Percentiles rank a stretch among this genome's conserved stretches.
Conservation (phyloP, 2,888 invertebrate genomes). For the Ennomos fuscantarius region DNA sequence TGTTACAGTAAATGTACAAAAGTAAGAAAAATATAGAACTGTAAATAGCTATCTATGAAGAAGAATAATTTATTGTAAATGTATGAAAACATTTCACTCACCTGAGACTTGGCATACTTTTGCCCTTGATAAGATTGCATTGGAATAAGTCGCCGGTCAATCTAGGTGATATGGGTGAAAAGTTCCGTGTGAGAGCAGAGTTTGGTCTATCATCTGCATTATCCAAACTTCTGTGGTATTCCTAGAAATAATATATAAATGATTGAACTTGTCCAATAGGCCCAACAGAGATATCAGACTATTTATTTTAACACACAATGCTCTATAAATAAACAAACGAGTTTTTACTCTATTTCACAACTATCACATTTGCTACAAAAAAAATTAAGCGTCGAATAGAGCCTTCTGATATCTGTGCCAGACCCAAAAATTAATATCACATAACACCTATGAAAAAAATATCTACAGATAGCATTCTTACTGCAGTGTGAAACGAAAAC, state of each 20-base stretch:
- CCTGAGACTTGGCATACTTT: slow-evolving; percentile 98
- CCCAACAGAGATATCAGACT: slow-evolving; percentile 16
- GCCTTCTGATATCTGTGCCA: slow-evolving; percentile 11
- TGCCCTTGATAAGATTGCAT: slow-evolving; percentile 94
- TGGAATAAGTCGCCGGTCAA: slow-evolving; percentile 79
- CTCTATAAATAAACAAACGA: slow-evolving; percentile 8
- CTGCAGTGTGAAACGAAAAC: slow-evolving; percentile 80
- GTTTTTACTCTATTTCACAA: too few species aligned
- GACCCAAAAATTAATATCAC: slow-evolving; percentile 16
- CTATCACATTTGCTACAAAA: too few species aligned
- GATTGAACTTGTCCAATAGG: slow-evolving; percentile 5
- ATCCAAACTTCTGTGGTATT: slow-evolving; percentile 93
- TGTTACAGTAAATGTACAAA: slow-evolving; percentile 10
- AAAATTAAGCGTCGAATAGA: too few species aligned
- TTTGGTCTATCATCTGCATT: slow-evolving; percentile 91
- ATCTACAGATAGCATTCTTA: slow-evolving; percentile 87
- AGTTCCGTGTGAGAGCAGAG: slow-evolving; percentile 88
- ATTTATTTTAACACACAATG: slow-evolving; percentile 9
- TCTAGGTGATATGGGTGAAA: slow-evolving; percentile 84
- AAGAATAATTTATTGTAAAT: slow-evolving; percentile 9
- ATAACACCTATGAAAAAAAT: slow-evolving; percentile 52
- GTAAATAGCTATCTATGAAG: slow-evolving; percentile 31
- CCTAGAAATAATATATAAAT: slow-evolving; percentile 77
- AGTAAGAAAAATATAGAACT: slow-evolving; percentile 17
- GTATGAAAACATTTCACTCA: slow-evolving; percentile 65